These are phyloP conservation scores for Lasioglossum albipes DNA, from an alignment of 1,140 invertebrate genomes.

Conservation along the genomic window DNA sequence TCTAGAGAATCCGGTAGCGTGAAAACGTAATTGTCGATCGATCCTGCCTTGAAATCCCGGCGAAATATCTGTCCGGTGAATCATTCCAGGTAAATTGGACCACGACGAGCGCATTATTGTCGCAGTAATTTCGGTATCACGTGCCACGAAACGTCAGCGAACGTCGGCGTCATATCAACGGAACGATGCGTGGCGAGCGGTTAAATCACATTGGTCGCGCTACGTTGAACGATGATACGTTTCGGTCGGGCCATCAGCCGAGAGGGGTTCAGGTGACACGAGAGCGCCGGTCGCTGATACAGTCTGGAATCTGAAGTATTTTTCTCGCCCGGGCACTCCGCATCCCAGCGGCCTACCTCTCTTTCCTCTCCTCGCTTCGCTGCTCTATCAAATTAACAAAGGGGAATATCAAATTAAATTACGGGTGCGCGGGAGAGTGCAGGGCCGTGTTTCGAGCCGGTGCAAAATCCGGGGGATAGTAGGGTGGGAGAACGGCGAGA, in stretches of 20 bases:
- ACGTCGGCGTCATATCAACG: constrained; percentile 53
- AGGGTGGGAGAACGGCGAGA: no score
- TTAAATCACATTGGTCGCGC: constrained; percentile 56
- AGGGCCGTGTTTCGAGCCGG: constrained; percentile 34
- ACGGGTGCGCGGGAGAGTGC: constrained; percentile 34
- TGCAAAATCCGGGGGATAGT: constrained; percentile 36
- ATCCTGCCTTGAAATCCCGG: constrained; percentile 24
- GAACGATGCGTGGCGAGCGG: constrained; percentile 57
- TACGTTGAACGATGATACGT: constrained; percentile 54
- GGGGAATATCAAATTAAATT: constrained; percentile 73
- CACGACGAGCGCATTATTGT: constrained; percentile 39
- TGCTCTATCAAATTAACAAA: constrained; percentile 68
- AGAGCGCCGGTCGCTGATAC: constrained; percentile 52
- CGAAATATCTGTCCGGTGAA: constrained; percentile 32
- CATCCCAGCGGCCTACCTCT: constrained; percentile 2
- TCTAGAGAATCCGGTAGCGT: constrained; percentile 9
- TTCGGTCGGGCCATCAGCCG: constrained; percentile 49
- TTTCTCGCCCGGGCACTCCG: constrained; percentile 52
- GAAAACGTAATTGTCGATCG: constrained; percentile 7
- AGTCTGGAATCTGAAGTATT: constrained; percentile 70
- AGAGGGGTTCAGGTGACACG: constrained; percentile 50
- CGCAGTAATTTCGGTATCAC: constrained; percentile 41
- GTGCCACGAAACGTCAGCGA: constrained; percentile 58
- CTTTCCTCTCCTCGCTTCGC: constrained; percentile 4
- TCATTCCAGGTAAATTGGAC: constrained; percentile 37